Evolutionary conservation across 2,113 vertebrate species (phyloP), one percentile per base, ranked within the genome.

Genomic region (Philantomba maxwellii): DNA sequence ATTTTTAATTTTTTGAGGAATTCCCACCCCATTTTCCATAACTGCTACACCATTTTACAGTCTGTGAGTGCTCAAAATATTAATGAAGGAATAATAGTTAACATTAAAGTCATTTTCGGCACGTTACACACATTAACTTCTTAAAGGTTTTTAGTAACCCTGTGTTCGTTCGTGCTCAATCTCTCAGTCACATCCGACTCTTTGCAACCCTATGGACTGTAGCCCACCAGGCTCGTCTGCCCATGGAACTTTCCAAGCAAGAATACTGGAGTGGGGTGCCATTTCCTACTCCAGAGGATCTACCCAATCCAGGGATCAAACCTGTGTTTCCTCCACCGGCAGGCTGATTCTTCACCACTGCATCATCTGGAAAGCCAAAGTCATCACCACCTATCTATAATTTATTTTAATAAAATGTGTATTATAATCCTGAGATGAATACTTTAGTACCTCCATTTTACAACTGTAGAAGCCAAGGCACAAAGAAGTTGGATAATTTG

Each of bases 201-300:
- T 75, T 75, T 25, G 39, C 3, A 0, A 43, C 70, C 70, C 70
- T 7, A 43, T 0, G 3, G 23, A 43, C 70, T 1, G 0, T 14
- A 43, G 70, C 6, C 23, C 70, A 43, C 39, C 5, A 75, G 6
- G 13, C 23, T 14, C 23, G 3, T 43, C 23, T 75, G 39, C 25
- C 70, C 39, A 3, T 75, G 70, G 70, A 75, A 43, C 39, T 75
- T 43, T 26, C 70, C 70, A 75, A 43, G 70, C 70, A 43, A 75
- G 39, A 43, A 75, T 26, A 4, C 39, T 43, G 70, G 70, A 75
- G 70, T 15, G 23, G 23, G 12, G 11, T 26, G 36, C 70, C 70
- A 43, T 75, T 43, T 75, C 39, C 23, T 26, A 75, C 23, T 26
- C 11, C 70, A 75, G 70, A 43, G 23, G 39, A 43, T 15, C 39